Percentiles rank a stretch among this genome's conserved stretches.
These are phyloP conservation scores for Tenthredo amoena DNA, from an alignment of 2,888 invertebrate species.

Conservation along the genomic window DNA sequence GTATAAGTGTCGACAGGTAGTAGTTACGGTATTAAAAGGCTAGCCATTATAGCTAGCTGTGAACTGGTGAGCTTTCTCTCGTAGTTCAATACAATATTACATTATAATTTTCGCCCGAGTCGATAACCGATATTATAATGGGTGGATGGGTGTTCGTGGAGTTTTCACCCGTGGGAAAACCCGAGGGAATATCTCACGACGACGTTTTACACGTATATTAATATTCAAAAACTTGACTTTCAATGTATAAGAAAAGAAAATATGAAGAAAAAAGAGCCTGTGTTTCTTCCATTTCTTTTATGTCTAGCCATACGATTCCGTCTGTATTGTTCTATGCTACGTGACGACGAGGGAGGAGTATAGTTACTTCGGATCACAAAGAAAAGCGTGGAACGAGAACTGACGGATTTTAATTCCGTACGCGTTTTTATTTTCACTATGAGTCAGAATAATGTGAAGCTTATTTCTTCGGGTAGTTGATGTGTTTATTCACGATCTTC, in stretches of 20 bases:
- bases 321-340: background rate
- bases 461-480: background rate
- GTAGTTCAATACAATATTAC: background rate
- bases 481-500: background rate
- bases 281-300: background rate
- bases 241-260: background rate
- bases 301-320: background rate
- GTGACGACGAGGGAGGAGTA: background rate
- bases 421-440: background rate
- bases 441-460: background rate
- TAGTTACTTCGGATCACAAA: background rate
- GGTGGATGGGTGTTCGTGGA: too few relatives aligned
- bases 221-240: background rate
- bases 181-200: background rate
- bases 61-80: conserved; percentile 25
- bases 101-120: conserved; percentile 16
- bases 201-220: background rate
- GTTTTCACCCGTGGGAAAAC: background rate
- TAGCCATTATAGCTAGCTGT: background rate
- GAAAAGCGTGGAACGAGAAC: background rate
- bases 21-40: conserved; percentile 49
- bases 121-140: background rate
- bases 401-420: background rate
- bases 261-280: background rate
- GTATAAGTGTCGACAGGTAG: conserved; percentile 32